Conservation (phyloP, 2,113 vertebrate species). For the Paracanthobrama guichenoti region DNA sequence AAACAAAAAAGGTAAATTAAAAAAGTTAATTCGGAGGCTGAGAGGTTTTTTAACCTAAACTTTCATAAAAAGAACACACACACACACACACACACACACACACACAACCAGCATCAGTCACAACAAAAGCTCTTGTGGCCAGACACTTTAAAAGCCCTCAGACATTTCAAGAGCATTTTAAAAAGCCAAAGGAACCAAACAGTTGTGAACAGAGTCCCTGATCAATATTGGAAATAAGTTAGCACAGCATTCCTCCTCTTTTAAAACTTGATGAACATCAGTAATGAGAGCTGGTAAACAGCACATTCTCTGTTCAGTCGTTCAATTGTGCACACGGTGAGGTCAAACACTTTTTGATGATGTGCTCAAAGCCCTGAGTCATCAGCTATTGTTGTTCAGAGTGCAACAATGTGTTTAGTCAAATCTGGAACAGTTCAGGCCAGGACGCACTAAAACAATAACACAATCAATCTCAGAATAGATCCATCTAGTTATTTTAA, state of each 20-base stretch:
- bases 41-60: neutral
- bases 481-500: neutral
- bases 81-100: neutral
- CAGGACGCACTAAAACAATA: neutral
- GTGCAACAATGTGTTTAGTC: neutral
- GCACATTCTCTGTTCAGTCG: conserved; percentile 15
- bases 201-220: neutral
- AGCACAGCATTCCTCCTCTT: neutral
- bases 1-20: neutral
- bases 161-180: conserved; percentile 9
- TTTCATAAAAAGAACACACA: neutral
- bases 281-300: neutral
- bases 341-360: conserved; percentile 29
- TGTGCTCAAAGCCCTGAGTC: conserved; percentile 34
- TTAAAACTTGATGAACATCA: neutral
- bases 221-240: neutral
- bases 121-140: neutral
- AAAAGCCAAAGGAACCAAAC: neutral
- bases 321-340: conserved; percentile 24
- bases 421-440: neutral
- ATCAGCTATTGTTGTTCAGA: conserved; percentile 35
- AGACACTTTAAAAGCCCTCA: neutral
- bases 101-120: neutral
- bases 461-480: neutral
- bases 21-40: neutral